Percentiles rank a stretch among this genome's conserved stretches.
phyloP scores from a whole-genome alignment of 2,113 vertebrate genomes.

The Hippocampus mohnikei region DNA sequence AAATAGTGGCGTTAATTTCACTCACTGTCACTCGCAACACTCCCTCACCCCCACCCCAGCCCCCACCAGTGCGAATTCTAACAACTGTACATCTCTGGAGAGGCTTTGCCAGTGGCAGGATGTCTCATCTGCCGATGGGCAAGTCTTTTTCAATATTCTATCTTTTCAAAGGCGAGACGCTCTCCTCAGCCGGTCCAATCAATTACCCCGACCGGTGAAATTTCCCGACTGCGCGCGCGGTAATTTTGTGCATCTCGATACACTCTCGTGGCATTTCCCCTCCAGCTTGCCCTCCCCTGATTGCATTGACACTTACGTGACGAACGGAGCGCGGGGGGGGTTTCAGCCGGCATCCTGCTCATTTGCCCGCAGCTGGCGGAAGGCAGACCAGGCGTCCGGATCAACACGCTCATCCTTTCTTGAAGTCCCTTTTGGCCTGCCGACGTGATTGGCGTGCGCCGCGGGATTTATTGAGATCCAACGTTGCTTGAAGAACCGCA shows the following conservation, averaged over 20 bases:
- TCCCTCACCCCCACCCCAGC: too few species aligned
- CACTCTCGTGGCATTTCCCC: constrained; percentile 43
- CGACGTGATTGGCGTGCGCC: constrained; percentile 53
- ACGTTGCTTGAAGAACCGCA: constrained; percentile 39
- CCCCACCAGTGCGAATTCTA: constrained; percentile 57
- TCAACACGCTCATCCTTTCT: constrained; percentile 43
- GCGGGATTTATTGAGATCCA: constrained; percentile 43
- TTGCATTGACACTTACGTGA: constrained; percentile 62
- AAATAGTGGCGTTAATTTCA: constrained; percentile 75
- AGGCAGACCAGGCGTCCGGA: constrained; percentile 55
- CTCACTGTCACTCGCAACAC: constrained; percentile 48
- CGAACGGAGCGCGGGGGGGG: constrained; percentile 46
- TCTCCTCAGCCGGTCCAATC: constrained; percentile 44
- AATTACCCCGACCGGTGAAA: constrained; percentile 59
- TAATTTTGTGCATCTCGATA: constrained; percentile 41
- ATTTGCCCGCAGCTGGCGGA: constrained; percentile 44
- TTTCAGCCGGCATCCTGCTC: constrained; percentile 50
- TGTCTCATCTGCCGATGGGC: background rate
- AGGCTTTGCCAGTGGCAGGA: constrained; percentile 22
- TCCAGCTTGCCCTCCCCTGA: constrained; percentile 4
- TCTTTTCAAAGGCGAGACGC: background rate
- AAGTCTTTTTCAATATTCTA: background rate
- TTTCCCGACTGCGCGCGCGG: constrained; percentile 38
- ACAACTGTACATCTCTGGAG: constrained; percentile 55
- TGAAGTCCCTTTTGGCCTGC: constrained; percentile 15